Conservation (phyloP, 2,888 invertebrate genomes). For the Xestoiulus laeticollis region DNA sequence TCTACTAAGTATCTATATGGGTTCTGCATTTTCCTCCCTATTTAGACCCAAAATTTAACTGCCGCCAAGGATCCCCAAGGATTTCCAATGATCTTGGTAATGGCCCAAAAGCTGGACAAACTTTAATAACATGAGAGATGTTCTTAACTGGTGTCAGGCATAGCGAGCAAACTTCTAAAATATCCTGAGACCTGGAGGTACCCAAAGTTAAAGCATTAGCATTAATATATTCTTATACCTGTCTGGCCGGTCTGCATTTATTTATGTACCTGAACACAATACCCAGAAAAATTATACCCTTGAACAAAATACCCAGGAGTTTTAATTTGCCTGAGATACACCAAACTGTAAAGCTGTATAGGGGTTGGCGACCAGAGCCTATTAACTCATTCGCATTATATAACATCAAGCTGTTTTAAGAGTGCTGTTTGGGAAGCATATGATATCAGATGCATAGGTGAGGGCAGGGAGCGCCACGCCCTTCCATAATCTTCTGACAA, state of each 20-base stretch:
- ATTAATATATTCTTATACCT: not conserved
- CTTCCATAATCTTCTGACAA: not conserved
- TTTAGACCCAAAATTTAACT: too few relatives aligned
- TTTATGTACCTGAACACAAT: too few relatives aligned
- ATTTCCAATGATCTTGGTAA: too few relatives aligned
- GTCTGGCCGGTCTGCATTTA: not conserved
- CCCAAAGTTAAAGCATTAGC: not conserved
- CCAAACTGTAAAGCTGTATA: not conserved
- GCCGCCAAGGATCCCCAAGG: too few relatives aligned
- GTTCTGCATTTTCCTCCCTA: too few relatives aligned
- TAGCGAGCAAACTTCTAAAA: too few relatives aligned
- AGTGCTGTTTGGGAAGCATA: not conserved
- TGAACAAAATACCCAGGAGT: too few relatives aligned
- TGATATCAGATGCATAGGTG: not conserved
- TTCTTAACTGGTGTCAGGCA: too few relatives aligned
- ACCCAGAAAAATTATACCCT: not conserved
- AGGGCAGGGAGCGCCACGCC: not conserved
- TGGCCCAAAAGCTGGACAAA: too few relatives aligned
- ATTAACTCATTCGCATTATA: not conserved
- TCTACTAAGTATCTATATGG: too few relatives aligned
- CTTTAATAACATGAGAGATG: too few relatives aligned
- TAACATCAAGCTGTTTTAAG: not conserved
- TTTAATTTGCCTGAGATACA: not conserved
- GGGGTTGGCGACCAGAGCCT: not conserved
- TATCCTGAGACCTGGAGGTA: not conserved